Conservation (phyloP, 2,113 vertebrate species). For the Lota lota region DNA sequence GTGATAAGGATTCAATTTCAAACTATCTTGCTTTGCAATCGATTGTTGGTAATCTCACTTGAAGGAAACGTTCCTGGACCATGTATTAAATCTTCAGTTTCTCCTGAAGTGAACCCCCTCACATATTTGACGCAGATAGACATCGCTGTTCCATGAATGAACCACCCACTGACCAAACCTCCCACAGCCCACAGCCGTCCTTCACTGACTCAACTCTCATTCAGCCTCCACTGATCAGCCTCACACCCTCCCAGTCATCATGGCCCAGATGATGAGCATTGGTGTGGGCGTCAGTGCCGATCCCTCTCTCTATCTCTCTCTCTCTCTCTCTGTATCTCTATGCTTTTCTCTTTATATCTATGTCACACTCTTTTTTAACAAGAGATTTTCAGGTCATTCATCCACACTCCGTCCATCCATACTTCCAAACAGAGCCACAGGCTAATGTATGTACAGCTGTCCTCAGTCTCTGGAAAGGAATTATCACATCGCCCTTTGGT, state of each 20-base stretch:
- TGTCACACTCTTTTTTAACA: constrained; percentile 19
- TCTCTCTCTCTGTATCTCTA: constrained; percentile 1
- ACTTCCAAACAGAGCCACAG: no score
- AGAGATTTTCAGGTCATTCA: constrained; percentile 23
- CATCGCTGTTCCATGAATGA: constrained; percentile 50
- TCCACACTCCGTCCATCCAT: not conserved
- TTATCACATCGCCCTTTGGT: no score
- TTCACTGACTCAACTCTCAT: constrained; percentile 56
- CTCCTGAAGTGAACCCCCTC: constrained; percentile 19
- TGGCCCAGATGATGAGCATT: constrained; percentile 41
- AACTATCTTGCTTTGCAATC: constrained; percentile 17
- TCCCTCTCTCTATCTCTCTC: constrained; percentile 8
- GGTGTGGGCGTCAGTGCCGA: constrained; percentile 20
- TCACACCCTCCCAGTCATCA: constrained; percentile 49
- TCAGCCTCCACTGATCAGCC: constrained; percentile 47
- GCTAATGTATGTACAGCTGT: no score
- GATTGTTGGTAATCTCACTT: constrained; percentile 21
- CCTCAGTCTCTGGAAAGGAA: no score
- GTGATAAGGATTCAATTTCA: constrained; percentile 1
- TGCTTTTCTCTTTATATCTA: constrained; percentile 27
- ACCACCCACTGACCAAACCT: constrained; percentile 36
- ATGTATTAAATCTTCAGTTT: constrained; percentile 12
- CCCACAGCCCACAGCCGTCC: constrained; percentile 47
- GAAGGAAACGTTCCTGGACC: constrained; percentile 20
- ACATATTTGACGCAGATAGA: constrained; percentile 23